Evolutionary conservation across 1,140 invertebrate species (phyloP).

Genomic region (Drosophila punjabiensis): DNA sequence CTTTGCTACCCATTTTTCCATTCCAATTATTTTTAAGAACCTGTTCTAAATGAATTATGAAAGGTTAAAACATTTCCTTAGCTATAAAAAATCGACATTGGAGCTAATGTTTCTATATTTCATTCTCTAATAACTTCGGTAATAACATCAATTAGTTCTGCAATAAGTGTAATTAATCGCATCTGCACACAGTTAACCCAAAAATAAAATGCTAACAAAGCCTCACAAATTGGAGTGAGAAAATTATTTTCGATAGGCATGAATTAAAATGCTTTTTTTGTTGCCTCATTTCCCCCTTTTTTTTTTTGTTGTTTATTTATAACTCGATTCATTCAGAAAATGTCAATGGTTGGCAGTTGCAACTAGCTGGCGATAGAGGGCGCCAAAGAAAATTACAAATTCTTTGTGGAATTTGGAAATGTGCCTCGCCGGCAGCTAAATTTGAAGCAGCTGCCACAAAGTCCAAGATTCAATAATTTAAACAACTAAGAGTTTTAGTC

Average conservation of each 20-base stretch:
- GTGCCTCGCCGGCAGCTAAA: not conserved
- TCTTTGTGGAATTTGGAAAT: constrained; percentile 12
- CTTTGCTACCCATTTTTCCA: too few relatives aligned
- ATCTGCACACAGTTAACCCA: not conserved
- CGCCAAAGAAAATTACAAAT: constrained; percentile 16
- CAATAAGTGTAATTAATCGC: constrained; percentile 7
- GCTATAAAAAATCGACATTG: not conserved
- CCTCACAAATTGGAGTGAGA: constrained; percentile 38
- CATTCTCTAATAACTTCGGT: constrained; percentile 2
- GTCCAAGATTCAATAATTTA: constrained; percentile 24
- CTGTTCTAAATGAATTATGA: not conserved
- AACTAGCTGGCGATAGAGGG: constrained; percentile 10
- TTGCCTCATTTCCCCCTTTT: not conserved
- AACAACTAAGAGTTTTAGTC: constrained; percentile 15
- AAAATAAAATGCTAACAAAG: constrained; percentile 2
- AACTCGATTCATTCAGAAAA: constrained; percentile 45
- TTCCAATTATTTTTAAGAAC: not conserved
- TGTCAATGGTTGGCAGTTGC: constrained; percentile 27
- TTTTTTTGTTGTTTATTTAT: constrained; percentile 37
- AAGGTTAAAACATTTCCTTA: not conserved
- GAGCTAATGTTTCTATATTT: not conserved
- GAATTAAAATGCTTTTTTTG: constrained; percentile 39
- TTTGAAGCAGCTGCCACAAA: constrained; percentile 18
- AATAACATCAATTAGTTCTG: constrained; percentile 10
- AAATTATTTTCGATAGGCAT: constrained; percentile 38